Conservation (phyloP, 2,888 invertebrate species). For the Ischnura elegans region DNA sequence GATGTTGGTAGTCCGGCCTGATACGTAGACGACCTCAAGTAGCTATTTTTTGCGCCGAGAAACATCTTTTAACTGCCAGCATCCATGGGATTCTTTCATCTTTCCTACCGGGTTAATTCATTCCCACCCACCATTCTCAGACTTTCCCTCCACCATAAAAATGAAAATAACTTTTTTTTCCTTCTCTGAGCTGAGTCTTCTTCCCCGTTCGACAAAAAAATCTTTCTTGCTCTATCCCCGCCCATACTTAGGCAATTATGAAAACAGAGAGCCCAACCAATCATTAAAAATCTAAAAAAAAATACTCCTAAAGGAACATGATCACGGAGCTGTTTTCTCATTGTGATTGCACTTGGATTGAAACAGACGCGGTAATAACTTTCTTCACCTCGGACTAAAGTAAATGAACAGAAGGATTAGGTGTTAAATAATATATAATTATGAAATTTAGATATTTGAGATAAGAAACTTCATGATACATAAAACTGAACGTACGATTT, state of each 20-base stretch:
- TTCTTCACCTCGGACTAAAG: too few relatives aligned
- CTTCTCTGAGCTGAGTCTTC: background rate
- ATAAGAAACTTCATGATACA: too few relatives aligned
- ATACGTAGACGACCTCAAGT: constrained; percentile 17
- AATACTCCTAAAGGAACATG: background rate
- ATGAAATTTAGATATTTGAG: too few relatives aligned
- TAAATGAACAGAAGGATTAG: too few relatives aligned
- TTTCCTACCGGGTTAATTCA: background rate
- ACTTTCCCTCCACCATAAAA: constrained; percentile 55
- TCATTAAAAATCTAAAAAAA: background rate
- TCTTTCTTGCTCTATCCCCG: background rate
- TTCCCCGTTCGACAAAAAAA: background rate
- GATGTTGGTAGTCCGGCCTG: background rate
- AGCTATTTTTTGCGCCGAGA: background rate
- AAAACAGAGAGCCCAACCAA: constrained; percentile 50
- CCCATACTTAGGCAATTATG: background rate
- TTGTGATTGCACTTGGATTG: constrained; percentile 47
- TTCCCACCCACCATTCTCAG: background rate
- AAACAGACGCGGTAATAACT: too few relatives aligned
- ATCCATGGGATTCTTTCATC: background rate
- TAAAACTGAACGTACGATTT: too few relatives aligned
- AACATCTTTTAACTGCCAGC: background rate
- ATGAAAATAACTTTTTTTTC: background rate
- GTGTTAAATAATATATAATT: too few relatives aligned
- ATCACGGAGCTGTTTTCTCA: constrained; percentile 5